Evolutionary conservation across 1,140 invertebrate genomes (phyloP).

Genomic region (Argopecten irradians): DNA sequence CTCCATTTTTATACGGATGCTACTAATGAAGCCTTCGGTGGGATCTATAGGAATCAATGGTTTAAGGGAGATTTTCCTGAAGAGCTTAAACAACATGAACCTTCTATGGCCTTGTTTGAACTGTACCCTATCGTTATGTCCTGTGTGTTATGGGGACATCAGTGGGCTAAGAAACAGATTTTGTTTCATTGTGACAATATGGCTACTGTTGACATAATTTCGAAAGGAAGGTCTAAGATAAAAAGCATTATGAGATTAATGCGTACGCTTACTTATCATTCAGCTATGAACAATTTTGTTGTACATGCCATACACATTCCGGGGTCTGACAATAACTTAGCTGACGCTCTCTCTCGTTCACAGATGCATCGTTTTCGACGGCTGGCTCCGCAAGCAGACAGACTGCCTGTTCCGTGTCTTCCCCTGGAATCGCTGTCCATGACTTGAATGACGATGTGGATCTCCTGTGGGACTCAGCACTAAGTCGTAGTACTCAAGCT

Average conservation of each 20-base stretch:
- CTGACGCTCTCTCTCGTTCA: conserved; percentile 39
- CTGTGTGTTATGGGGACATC: neutral
- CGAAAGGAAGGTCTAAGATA: neutral
- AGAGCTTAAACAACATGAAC: neutral
- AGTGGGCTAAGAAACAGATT: neutral
- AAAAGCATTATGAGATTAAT: neutral
- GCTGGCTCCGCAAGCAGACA: conserved; percentile 29
- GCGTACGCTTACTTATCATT: neutral
- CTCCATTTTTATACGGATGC: neutral
- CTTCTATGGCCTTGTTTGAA: neutral
- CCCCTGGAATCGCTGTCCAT: neutral
- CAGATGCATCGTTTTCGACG: conserved; percentile 37
- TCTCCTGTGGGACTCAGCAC: neutral
- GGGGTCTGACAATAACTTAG: conserved; percentile 39
- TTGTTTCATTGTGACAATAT: neutral
- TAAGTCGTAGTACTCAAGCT: neutral
- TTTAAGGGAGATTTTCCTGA: no score
- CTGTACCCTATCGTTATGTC: neutral
- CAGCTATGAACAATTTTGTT: neutral
- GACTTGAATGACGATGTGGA: neutral
- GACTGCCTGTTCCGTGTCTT: neutral
- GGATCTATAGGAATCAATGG: no score
- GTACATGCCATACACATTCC: conserved; percentile 33
- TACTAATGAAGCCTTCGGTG: no score
- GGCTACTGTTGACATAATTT: neutral